Base-by-base conservation (phyloP, 2,797 vertebrate species). In the Lateolabrax maculatus region DNA sequence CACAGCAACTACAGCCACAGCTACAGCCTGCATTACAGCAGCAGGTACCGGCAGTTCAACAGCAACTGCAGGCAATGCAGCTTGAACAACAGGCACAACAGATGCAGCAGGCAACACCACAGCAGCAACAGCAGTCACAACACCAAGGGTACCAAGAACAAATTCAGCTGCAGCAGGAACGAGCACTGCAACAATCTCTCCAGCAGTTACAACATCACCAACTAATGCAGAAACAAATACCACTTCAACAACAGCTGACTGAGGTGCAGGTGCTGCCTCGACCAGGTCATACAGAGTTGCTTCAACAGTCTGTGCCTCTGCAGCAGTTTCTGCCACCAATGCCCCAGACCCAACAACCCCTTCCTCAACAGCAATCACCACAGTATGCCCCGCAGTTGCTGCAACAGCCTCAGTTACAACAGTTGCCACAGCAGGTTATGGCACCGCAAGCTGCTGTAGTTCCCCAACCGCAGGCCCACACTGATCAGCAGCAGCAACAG, bases 161-260 rank as follows among this genome's bases (percentile, higher is more conserved):
- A 80, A 58, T 80, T 60, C 88, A 87, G 9, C 72, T 90, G 12
- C 92, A 90, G 77, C 89, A 90, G 67, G 90, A 91, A 19, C 78
- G 13, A 57, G 78, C 79, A 21, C 68, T 86, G n/a, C 91, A 92
- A 41, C 91, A 88, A 66, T 79, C 85, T 66, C 66, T 93, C 6
- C 90, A 91, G 49, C 86, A 92, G 55, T 23, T 90, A 61, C 88
- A 92, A 53, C 86, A 85, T n/a, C 92, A 91, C 60, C 92, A 93
- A 29, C 67, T 85, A 13, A 71, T 85, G 39, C 88, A 89, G 80
- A 87, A 74, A 56, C 87, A 88, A 77, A 65, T 83, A 29, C 80
- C 85, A 71, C 67, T 80, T 11, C 89, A 89, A 10, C 89, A 89
- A 2, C 87, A 89, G 41, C 60, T 78, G 44, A 61, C 84, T 68